Conservation (phyloP, 2,113 vertebrate species). For the Aviceda subcristata region DNA sequence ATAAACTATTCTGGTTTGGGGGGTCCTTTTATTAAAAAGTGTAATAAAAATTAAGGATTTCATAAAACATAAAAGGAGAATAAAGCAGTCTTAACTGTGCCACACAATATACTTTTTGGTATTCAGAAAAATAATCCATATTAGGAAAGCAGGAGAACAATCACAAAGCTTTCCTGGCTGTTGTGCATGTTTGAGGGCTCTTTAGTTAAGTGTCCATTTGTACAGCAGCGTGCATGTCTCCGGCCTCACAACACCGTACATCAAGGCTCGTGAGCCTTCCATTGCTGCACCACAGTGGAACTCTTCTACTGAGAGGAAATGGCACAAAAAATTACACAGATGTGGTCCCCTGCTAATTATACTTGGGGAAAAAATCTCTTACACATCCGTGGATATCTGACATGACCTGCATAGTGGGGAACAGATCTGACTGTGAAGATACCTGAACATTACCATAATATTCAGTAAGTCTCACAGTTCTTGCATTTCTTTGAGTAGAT, state of each 20-base stretch:
- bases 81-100: not conserved
- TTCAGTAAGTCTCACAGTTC: not conserved
- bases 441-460: not conserved
- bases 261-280: not conserved
- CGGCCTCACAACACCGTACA: not conserved
- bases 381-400: not conserved
- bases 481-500: not conserved
- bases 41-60: slow-evolving; percentile 21
- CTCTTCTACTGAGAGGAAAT: not conserved
- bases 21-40: not conserved
- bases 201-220: not conserved
- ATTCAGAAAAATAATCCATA: not conserved
- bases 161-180: not conserved
- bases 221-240: not conserved
- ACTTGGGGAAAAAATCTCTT: not conserved
- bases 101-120: not conserved
- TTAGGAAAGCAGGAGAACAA: not conserved
- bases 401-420: not conserved
- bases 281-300: not conserved
- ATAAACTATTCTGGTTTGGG: not conserved
- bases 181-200: not conserved
- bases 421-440: not conserved
- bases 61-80: not conserved
- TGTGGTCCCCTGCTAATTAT: not conserved
- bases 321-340: not conserved